A percentile compares a stretch with the other conserved stretches of the same genome.
These are phyloP conservation scores for Petrophora chlorosata DNA, from an alignment of 2,888 invertebrate species.

Conservation along the genomic window DNA sequence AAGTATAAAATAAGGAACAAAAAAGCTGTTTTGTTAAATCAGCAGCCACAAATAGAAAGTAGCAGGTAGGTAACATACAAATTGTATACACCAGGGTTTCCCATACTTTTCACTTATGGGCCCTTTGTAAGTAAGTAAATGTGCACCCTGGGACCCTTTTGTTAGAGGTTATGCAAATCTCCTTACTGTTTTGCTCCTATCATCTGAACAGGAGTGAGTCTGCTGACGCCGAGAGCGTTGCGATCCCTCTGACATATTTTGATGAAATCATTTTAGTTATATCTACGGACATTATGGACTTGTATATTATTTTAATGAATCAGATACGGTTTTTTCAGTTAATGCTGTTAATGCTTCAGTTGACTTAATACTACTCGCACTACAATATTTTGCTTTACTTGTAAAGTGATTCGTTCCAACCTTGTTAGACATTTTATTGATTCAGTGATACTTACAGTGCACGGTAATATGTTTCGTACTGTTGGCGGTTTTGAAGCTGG, in stretches of 20 bases:
- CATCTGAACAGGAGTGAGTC: conserved; percentile 3
- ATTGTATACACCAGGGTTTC: background rate
- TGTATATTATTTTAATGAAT: too few relatives aligned
- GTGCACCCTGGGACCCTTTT: conserved; percentile 11
- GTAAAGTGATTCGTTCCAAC: too few relatives aligned
- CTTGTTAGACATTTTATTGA: background rate
- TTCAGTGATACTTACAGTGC: conserved; percentile 67
- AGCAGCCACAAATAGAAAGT: too few relatives aligned
- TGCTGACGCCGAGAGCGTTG: background rate
- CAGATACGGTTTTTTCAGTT: too few relatives aligned
- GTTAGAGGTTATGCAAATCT: conserved; percentile 7
- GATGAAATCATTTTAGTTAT: too few relatives aligned
- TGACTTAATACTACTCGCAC: too few relatives aligned
- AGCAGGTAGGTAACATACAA: background rate
- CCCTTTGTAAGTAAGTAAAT: conserved; percentile 11
- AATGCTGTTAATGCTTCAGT: too few relatives aligned
- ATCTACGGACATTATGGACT: too few relatives aligned
- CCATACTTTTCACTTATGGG: conserved; percentile 1
- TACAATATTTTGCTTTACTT: too few relatives aligned
- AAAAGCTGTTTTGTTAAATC: too few relatives aligned
- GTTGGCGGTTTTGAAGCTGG: conserved; percentile 70
- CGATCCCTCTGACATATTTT: too few relatives aligned
- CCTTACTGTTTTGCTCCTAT: conserved; percentile 6
- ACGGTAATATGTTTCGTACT: conserved; percentile 71
- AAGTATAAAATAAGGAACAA: too few relatives aligned